Evolutionary conservation across 2,888 invertebrate genomes (phyloP).

Genomic region (Tetramorium bicarinatum): DNA sequence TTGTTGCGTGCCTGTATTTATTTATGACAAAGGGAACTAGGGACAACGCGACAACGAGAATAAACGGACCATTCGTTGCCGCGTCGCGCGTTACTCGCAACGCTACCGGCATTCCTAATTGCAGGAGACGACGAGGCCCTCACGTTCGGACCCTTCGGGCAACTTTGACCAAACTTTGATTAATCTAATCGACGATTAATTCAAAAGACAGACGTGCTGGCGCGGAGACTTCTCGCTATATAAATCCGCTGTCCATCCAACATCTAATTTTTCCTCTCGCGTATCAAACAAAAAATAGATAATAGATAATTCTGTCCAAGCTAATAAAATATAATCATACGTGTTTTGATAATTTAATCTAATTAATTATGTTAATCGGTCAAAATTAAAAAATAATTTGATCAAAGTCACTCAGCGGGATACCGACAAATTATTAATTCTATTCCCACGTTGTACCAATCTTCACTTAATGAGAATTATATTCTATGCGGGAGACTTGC

Average conservation of each 20-base stretch:
- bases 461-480: not conserved
- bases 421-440: not conserved
- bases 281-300: not conserved
- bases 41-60: slow-evolving; percentile 59
- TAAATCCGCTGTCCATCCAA: not conserved
- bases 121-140: slow-evolving; percentile 56
- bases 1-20: slow-evolving; percentile 66
- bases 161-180: not conserved
- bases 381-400: not conserved
- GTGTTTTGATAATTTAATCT: not conserved
- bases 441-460: not conserved
- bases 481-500: not conserved
- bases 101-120: slow-evolving; percentile 71
- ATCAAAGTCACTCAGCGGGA: not conserved
- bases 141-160: slow-evolving; percentile 44
- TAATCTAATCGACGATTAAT: slow-evolving; percentile 5
- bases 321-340: not conserved
- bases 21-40: slow-evolving; percentile 66
- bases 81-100: slow-evolving; percentile 57
- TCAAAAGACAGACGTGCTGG: not conserved
- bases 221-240: not conserved
- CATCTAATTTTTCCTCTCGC: not conserved
- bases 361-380: not conserved
- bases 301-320: not conserved
- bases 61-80: slow-evolving; percentile 59